phyloP scores from a whole-genome alignment of 2,797 vertebrate genomes.

The Spea hammondii region DNA sequence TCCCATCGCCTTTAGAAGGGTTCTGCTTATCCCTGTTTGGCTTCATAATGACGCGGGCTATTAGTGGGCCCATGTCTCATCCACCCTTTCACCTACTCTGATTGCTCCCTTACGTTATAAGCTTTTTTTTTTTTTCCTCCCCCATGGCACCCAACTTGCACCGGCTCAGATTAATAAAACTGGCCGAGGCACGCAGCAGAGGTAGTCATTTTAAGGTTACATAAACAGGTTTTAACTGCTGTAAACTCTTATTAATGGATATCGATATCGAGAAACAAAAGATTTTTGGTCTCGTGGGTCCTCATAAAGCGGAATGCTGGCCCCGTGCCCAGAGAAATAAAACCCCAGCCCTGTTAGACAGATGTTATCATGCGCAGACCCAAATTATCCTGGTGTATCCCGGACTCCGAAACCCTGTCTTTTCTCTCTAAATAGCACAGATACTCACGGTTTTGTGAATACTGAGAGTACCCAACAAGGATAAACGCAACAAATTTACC shows the following conservation, averaged over 20 bases:
- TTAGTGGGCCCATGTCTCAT: too few relatives aligned
- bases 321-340: conserved; percentile 19
- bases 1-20: too few relatives aligned
- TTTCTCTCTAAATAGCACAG: not conserved
- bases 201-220: conserved; percentile 11
- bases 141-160: not conserved
- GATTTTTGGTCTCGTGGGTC: conserved; percentile 2
- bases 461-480: too few relatives aligned
- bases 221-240: not conserved
- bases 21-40: too few relatives aligned
- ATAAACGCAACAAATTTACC: too few relatives aligned
- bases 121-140: not conserved
- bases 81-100: conserved; percentile 14
- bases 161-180: conserved; percentile 6
- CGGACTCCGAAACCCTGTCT: not conserved
- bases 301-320: conserved; percentile 29
- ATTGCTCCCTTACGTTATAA: conserved; percentile 18
- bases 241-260: conserved; percentile 39
- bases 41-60: too few relatives aligned
- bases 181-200: not conserved
- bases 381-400: conserved; percentile 2
- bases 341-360: conserved; percentile 12
- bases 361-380: not conserved
- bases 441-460: too few relatives aligned
- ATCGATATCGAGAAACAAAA: conserved; percentile 25